Evolutionary conservation across 1,140 invertebrate species (phyloP).

Genomic region (Camponotus floridanus): DNA sequence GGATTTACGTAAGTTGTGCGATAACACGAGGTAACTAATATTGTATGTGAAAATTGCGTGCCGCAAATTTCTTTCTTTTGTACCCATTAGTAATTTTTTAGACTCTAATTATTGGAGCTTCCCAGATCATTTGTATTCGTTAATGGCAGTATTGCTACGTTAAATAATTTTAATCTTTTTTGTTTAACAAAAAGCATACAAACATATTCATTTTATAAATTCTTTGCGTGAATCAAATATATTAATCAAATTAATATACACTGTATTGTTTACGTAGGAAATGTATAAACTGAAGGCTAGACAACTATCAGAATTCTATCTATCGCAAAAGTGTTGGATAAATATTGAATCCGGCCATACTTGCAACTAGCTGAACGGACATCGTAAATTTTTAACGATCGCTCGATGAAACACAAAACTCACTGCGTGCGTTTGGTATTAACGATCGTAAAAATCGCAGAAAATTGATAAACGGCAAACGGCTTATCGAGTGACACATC

Average conservation of each 20-base stretch:
- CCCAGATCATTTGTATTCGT: background rate
- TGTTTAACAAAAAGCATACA: background rate
- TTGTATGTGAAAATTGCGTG: conserved; percentile 14
- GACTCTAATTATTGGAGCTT: conserved; percentile 1
- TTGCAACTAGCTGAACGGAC: background rate
- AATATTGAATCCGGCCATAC: conserved; percentile 18
- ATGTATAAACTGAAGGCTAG: background rate
- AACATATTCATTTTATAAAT: background rate
- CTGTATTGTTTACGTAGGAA: no score
- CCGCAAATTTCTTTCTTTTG: background rate
- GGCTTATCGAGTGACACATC: conserved; percentile 48
- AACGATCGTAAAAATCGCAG: conserved; percentile 60
- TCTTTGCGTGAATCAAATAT: background rate
- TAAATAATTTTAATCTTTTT: background rate
- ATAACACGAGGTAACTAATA: conserved; percentile 4
- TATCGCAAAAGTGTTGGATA: conserved; percentile 45
- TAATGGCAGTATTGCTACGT: background rate
- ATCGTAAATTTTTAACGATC: conserved; percentile 62
- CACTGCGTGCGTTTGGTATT: conserved; percentile 28
- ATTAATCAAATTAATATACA: conserved; percentile 6
- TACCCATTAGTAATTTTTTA: background rate
- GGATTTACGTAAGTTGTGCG: conserved; percentile 23
- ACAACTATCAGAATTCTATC: conserved; percentile 20
- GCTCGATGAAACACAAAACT: conserved; percentile 51
- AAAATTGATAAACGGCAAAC: conserved; percentile 53